A percentile compares a stretch with the other conserved stretches of the same genome.
Evolutionary conservation across 2,888 invertebrate genomes (phyloP).

Genomic region (Athrips mouffetella): DNA sequence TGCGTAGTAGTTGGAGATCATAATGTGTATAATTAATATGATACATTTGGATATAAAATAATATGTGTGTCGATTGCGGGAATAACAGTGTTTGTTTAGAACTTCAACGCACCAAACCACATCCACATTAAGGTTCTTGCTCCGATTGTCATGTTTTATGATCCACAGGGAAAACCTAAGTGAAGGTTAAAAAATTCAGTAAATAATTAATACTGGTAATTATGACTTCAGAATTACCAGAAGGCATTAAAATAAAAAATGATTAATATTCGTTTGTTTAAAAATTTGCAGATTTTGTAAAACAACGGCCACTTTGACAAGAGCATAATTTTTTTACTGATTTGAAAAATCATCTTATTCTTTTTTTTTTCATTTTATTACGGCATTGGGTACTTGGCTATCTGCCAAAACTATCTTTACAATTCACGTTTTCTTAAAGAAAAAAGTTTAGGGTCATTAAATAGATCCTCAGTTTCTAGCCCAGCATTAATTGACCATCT

Average conservation of each 20-base stretch:
- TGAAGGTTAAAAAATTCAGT: slow-evolving; percentile 6
- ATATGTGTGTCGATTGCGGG: slow-evolving; percentile 14
- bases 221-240: slow-evolving; percentile 4
- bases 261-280: background rate
- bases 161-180: slow-evolving; percentile 3
- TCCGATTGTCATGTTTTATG: slow-evolving; percentile 6
- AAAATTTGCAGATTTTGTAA: background rate
- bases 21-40: slow-evolving; percentile 19
- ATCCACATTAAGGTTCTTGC: slow-evolving; percentile 1
- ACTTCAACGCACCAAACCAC: slow-evolving; percentile 4
- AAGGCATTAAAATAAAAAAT: background rate
- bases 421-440: slow-evolving; percentile 7
- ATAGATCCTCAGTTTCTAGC: slow-evolving; percentile 52
- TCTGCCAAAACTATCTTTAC: too few species aligned
- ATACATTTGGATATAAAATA: slow-evolving; percentile 16
- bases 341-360: too few species aligned
- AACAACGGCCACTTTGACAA: too few species aligned
- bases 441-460: slow-evolving; percentile 27
- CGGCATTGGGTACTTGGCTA: background rate
- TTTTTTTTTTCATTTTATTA: background rate
- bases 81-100: slow-evolving; percentile 1
- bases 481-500: slow-evolving; percentile 57
- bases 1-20: slow-evolving; percentile 20
- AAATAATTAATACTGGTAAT: slow-evolving; percentile 7
- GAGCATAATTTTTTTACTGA: too few species aligned